These are phyloP conservation scores for Caenorhabditis panamensis DNA, from an alignment of 2,888 invertebrate species.

Conservation along the genomic window DNA sequence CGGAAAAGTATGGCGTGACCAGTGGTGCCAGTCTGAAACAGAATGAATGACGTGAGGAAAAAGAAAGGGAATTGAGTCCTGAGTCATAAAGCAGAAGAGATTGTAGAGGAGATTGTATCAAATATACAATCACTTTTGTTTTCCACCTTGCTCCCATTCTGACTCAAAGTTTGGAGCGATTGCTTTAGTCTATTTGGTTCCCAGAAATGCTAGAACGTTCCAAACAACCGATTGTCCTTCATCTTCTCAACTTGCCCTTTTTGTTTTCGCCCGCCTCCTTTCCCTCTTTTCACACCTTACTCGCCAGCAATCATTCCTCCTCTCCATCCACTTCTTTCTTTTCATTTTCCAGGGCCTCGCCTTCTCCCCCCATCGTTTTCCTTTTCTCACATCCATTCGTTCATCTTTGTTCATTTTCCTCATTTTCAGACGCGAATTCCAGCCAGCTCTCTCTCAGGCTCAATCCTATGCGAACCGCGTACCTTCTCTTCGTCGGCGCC, in stretches of 20 bases:
- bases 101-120: background rate
- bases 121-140: too few species aligned
- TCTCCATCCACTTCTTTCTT: background rate
- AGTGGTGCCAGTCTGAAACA: conserved; percentile 27
- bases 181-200: too few species aligned
- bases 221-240: background rate
- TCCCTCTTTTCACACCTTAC: conserved; percentile 1
- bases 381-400: background rate
- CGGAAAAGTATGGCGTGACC: conserved; percentile 53
- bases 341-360: conserved; percentile 10
- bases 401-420: background rate
- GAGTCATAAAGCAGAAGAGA: background rate
- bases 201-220: too few species aligned
- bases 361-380: background rate
- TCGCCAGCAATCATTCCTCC: background rate
- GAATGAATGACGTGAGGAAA: conserved; percentile 30
- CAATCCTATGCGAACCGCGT: conserved; percentile 52
- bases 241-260: conserved; percentile 32
- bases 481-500: conserved; percentile 34
- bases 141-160: too few species aligned
- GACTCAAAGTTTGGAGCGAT: too few species aligned
- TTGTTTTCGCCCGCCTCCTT: conserved; percentile 25
- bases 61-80: conserved; percentile 29
- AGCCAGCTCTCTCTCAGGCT: conserved; percentile 49
- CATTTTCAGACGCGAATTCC: conserved; percentile 46